A percentile compares a stretch with the other conserved stretches of the same genome.
These are phyloP conservation scores for Okapia johnstoni DNA, from an alignment of 2,113 vertebrate genomes.

Conservation along the genomic window DNA sequence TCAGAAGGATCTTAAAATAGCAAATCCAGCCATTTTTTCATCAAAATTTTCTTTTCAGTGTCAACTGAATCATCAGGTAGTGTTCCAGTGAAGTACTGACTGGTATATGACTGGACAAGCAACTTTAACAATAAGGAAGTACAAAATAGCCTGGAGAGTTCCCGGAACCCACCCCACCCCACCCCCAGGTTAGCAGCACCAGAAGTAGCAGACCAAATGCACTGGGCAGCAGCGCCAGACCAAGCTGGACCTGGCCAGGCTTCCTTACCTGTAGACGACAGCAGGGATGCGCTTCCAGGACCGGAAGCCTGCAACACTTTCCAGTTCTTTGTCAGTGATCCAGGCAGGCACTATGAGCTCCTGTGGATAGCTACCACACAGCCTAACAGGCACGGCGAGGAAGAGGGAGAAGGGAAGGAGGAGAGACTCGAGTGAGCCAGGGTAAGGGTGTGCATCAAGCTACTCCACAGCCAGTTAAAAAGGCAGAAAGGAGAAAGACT, in stretches of 20 bases:
- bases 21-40: neutral
- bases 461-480: neutral
- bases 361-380: constrained; percentile 97
- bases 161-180: neutral
- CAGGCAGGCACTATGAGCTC: constrained; percentile 95
- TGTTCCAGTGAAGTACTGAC: neutral
- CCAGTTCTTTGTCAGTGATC: constrained; percentile 97
- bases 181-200: neutral
- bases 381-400: constrained; percentile 77
- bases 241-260: neutral
- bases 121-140: neutral
- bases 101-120: neutral
- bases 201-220: neutral
- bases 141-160: neutral
- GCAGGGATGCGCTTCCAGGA: constrained; percentile 98
- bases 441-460: neutral
- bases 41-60: neutral
- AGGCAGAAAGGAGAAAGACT: neutral
- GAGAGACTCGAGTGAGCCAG: neutral
- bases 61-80: neutral
- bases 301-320: constrained; percentile 95
- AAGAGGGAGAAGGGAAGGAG: neutral
- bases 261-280: constrained; percentile 93
- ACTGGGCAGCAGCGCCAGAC: neutral
- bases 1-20: neutral